Percentiles rank a stretch among this genome's conserved stretches.
Conservation (phyloP, 2,797 vertebrate species). For the Tauraco hartlaubi region DNA sequence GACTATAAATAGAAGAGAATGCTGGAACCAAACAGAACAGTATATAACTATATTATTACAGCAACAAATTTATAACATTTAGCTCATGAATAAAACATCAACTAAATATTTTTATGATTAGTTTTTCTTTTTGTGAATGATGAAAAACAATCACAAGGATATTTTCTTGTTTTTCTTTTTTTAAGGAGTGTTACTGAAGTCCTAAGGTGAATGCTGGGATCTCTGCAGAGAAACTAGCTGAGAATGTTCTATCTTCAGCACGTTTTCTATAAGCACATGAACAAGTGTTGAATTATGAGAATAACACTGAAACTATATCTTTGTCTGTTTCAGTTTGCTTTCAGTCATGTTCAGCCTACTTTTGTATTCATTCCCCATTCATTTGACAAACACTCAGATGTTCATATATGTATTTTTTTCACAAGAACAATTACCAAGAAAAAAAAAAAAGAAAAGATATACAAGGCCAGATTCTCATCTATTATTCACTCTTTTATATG, state of each 20-base stretch:
- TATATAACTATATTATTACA: slow-evolving; percentile 11
- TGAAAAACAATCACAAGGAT: not conserved
- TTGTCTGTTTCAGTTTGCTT: not conserved
- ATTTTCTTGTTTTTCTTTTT: not conserved
- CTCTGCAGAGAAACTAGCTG: not conserved
- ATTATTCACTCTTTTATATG: not conserved
- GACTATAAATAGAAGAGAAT: slow-evolving; percentile 15
- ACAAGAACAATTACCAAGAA: not conserved
- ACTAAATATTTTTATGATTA: slow-evolving; percentile 36
- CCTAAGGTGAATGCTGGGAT: not conserved
- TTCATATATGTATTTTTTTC: not conserved
- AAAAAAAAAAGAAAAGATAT: not conserved
- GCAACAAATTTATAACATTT: slow-evolving; percentile 16
- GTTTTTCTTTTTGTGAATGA: slow-evolving; percentile 21
- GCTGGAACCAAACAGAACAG: not conserved
- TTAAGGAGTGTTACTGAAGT: not conserved
- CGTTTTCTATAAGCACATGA: not conserved
- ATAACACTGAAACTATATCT: not conserved
- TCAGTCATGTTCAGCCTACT: not conserved
- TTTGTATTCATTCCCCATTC: not conserved
- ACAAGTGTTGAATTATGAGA: not conserved
- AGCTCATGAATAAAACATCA: slow-evolving; percentile 54
- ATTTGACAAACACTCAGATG: not conserved
- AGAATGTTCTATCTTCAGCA: not conserved
- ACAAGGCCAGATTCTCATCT: not conserved